phyloP scores from a whole-genome alignment of 2,888 invertebrate species.

The Meliscaeva auricollis region DNA sequence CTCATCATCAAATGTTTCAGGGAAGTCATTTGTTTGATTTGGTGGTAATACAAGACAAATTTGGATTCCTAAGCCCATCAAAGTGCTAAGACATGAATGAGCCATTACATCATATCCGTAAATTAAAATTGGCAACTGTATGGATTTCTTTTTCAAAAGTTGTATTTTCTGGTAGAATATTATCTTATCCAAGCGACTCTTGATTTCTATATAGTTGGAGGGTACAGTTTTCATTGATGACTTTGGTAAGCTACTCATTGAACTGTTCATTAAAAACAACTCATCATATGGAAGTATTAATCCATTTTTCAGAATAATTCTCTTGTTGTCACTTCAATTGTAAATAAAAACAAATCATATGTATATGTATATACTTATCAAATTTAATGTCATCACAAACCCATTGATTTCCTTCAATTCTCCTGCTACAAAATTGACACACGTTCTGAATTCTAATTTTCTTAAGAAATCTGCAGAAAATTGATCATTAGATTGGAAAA shows the following conservation, averaged over 20 bases:
- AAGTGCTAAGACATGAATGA: conserved; percentile 79
- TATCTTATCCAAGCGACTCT: conserved; percentile 80
- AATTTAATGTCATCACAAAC: conserved; percentile 20
- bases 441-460: conserved; percentile 54
- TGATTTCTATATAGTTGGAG: conserved; percentile 79
- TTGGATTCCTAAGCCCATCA: conserved; percentile 79
- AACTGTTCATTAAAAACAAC: conserved; percentile 78
- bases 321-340: conserved; percentile 73
- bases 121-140: conserved; percentile 76
- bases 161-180: conserved; percentile 79
- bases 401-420: conserved; percentile 34
- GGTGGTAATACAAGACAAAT: conserved; percentile 78
- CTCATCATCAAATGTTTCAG: conserved; percentile 74
- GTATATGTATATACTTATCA: no score
- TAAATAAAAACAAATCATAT: neutral
- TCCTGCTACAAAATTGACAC: conserved; percentile 36
- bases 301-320: conserved; percentile 76
- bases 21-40: neutral
- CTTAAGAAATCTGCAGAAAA: conserved; percentile 47
- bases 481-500: conserved; percentile 54
- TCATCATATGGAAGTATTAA: conserved; percentile 79
- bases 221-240: conserved; percentile 67
- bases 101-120: conserved; percentile 78
- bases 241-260: conserved; percentile 74
- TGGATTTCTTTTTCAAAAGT: neutral